phyloP scores from a whole-genome alignment of 2,113 vertebrate species.

The Anhinga anhinga region DNA sequence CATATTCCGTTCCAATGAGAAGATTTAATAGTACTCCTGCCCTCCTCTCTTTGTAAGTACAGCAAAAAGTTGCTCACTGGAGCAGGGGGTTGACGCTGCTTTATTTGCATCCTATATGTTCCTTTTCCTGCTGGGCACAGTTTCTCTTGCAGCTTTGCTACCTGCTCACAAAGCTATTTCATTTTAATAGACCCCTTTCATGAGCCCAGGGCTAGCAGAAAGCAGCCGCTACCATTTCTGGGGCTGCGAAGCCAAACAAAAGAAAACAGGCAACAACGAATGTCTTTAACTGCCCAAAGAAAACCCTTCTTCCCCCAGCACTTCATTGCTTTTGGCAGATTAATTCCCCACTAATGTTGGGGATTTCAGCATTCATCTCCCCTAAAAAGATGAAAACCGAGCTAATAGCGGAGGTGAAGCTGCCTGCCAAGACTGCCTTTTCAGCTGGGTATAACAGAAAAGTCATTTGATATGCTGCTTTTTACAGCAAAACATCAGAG shows the following conservation, averaged over 20 bases:
- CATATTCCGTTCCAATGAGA: not conserved
- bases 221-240: not conserved
- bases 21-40: not conserved
- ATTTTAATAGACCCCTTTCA: not conserved
- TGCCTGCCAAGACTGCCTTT: not conserved
- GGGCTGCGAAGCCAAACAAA: not conserved
- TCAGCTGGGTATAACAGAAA: not conserved
- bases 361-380: not conserved
- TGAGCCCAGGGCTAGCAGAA: not conserved
- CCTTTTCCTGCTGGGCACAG: not conserved
- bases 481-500: not conserved
- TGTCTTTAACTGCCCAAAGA: not conserved
- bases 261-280: not conserved
- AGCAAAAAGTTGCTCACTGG: not conserved
- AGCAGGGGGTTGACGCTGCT: not conserved
- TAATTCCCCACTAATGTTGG: not conserved
- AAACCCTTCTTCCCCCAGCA: not conserved
- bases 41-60: not conserved
- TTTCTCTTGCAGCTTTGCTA: not conserved
- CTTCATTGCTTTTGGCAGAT: not conserved
- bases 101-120: not conserved
- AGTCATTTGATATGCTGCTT: not conserved
- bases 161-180: not conserved
- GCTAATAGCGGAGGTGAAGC: not conserved
- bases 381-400: not conserved